Evolutionary conservation across 2,113 vertebrate species (phyloP).

Genomic region (Irena cyanogastra): DNA sequence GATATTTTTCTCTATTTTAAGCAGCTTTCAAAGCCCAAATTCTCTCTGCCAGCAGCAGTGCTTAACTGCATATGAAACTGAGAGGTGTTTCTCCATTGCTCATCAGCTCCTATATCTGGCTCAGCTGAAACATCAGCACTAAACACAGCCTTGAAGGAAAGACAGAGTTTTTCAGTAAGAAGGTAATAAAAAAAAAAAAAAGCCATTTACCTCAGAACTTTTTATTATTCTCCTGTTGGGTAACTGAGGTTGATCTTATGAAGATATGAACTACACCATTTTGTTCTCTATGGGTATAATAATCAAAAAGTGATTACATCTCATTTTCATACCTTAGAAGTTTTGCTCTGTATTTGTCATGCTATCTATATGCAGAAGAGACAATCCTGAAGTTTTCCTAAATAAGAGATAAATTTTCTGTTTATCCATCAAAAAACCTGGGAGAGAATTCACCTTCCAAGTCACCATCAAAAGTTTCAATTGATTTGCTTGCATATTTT

Average conservation of each 20-base stretch:
- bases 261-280: neutral
- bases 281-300: neutral
- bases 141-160: neutral
- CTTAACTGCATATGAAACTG: neutral
- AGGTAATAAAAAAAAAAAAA: neutral
- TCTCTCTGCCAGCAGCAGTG: constrained; percentile 15
- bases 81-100: neutral
- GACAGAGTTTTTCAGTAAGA: neutral
- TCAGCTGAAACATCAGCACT: constrained; percentile 18
- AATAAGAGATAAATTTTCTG: neutral
- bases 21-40: constrained; percentile 27
- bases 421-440: neutral
- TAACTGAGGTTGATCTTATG: neutral
- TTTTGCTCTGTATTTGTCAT: neutral
- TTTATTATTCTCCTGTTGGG: neutral
- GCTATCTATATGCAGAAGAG: neutral
- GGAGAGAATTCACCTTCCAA: neutral
- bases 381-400: neutral
- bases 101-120: neutral
- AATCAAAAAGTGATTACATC: neutral
- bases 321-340: neutral
- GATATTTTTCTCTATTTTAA: constrained; percentile 40
- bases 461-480: neutral
- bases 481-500: neutral
- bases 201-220: neutral